Conservation (phyloP, 2,888 invertebrate species). For the Anaspis maculata region DNA sequence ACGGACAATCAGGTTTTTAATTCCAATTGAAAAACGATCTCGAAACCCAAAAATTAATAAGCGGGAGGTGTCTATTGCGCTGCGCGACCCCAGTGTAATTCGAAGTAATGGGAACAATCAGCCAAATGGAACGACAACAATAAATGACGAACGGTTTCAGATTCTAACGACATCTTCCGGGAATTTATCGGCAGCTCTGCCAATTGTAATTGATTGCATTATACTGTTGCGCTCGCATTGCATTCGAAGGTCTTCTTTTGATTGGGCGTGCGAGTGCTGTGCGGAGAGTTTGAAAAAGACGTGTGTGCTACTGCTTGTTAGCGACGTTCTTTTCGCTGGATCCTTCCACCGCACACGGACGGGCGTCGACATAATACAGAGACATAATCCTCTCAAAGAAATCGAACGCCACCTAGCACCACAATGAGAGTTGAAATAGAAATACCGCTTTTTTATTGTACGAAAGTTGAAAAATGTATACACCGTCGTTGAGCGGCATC, state of each 20-base stretch:
- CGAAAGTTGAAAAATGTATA: no score
- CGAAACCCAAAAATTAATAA: no score
- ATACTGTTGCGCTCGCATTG: conserved; percentile 29
- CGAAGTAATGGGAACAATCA: conserved; percentile 23
- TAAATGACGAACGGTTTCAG: conserved; percentile 34
- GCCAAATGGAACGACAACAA: conserved; percentile 25
- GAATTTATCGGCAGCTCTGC: conserved; percentile 27
- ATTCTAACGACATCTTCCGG: conserved; percentile 38
- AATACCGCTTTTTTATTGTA: no score
- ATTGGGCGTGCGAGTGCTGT: no score
- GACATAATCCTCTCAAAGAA: no score
- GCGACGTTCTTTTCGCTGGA: conserved; percentile 10
- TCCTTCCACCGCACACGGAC: conserved; percentile 3
- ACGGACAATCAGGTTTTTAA: no score
- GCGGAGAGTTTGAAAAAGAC: conserved; percentile 12
- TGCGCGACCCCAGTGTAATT: neutral
- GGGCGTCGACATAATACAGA: conserved; percentile 7
- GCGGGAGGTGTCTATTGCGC: no score
- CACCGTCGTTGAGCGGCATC: no score
- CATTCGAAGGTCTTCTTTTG: conserved; percentile 25
- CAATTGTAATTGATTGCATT: conserved; percentile 32
- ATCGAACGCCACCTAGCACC: no score
- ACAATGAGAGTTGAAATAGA: no score
- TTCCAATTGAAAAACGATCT: no score
- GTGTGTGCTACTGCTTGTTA: no score